Conservation (phyloP, 1,140 invertebrate species). For the Tetramorium simillimum region DNA sequence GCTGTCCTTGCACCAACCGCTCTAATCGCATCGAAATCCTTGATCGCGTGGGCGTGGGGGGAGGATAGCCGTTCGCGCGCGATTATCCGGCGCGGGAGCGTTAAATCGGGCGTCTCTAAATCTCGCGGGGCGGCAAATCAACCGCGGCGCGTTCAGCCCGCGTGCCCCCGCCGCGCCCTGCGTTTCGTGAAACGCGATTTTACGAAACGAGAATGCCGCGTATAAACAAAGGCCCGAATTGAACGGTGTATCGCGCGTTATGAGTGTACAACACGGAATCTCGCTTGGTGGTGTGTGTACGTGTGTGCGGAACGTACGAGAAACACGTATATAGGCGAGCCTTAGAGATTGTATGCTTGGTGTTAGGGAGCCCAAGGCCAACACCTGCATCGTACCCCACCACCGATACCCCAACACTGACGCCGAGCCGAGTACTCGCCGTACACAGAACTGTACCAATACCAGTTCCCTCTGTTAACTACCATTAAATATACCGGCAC, state of each 20-base stretch:
- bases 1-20: conserved; percentile 67
- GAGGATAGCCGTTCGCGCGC: conserved; percentile 46
- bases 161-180: too few species aligned
- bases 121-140: not conserved
- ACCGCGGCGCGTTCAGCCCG: not conserved
- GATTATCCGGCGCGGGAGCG: conserved; percentile 12
- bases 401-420: conserved; percentile 60
- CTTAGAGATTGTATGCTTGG: conserved; percentile 80
- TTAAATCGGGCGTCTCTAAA: conserved; percentile 48
- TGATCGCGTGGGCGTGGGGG: conserved; percentile 68
- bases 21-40: conserved; percentile 69
- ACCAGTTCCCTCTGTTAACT: conserved; percentile 70
- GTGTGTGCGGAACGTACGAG: conserved; percentile 61
- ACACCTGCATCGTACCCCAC: conserved; percentile 81
- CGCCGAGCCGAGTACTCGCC: conserved; percentile 29
- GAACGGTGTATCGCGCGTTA: conserved; percentile 68
- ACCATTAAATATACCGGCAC: conserved; percentile 73
- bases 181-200: conserved; percentile 3
- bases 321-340: conserved; percentile 72
- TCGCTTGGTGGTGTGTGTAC: conserved; percentile 50
- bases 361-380: conserved; percentile 83
- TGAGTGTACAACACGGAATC: conserved; percentile 61
- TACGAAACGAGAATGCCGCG: conserved; percentile 35
- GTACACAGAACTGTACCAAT: conserved; percentile 76
- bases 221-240: conserved; percentile 77